Conservation (phyloP, 2,113 vertebrate species). For the Atlantisia rogersi region DNA sequence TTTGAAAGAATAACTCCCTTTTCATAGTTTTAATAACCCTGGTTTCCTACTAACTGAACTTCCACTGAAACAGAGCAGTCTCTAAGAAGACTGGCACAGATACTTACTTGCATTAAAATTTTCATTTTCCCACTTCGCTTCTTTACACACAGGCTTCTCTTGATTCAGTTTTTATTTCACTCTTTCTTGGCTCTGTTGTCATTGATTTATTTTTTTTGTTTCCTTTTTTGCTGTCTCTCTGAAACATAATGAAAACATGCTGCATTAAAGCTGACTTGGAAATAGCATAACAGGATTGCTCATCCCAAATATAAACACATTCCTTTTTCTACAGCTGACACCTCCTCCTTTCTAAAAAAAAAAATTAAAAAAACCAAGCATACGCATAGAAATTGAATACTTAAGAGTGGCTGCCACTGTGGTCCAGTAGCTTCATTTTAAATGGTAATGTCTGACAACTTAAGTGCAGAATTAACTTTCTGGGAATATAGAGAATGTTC, state of each 20-base stretch:
- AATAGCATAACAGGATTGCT: not conserved
- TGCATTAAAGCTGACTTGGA: slow-evolving; percentile 12
- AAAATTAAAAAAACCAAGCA: not conserved
- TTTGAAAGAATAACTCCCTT: slow-evolving; percentile 37
- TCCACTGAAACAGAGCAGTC: not conserved
- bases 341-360: not conserved
- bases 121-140: slow-evolving; percentile 10
- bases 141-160: slow-evolving; percentile 1
- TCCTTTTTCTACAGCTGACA: not conserved
- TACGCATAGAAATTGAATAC: not conserved
- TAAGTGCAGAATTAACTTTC: not conserved
- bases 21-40: slow-evolving; percentile 9
- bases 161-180: not conserved
- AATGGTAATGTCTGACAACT: not conserved
- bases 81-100: slow-evolving; percentile 12
- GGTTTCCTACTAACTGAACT: not conserved
- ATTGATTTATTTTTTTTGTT: not conserved
- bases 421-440: not conserved
- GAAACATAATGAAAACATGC: slow-evolving; percentile 6
- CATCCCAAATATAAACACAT: slow-evolving; percentile 25
- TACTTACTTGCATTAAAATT: slow-evolving; percentile 18
- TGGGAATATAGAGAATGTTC: not conserved
- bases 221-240: not conserved
- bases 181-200: slow-evolving; percentile 6
- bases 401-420: not conserved